Conservation (phyloP, 2,113 vertebrate genomes). For the Eonycteris spelaea region DNA sequence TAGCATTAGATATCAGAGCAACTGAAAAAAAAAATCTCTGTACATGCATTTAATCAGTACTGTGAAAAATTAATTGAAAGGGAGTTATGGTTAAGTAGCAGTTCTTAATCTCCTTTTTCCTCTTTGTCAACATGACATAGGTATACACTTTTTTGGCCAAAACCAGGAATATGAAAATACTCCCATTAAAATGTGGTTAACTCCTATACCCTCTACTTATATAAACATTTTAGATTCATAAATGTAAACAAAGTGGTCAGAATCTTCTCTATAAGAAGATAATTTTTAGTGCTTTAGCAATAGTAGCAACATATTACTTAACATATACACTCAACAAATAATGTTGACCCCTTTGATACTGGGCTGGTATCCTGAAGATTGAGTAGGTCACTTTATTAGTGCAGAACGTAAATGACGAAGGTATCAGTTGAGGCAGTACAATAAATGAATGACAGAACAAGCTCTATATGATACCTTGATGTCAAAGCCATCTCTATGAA, state of each 20-base stretch:
- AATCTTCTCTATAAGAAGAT: background rate
- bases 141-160: background rate
- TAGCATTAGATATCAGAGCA: background rate
- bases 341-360: background rate
- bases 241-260: background rate
- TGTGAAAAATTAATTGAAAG: background rate
- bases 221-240: background rate
- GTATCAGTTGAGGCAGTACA: background rate
- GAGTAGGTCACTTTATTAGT: background rate
- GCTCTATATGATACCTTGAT: background rate
- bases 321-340: background rate
- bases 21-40: background rate
- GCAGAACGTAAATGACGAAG: background rate
- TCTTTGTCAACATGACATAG: background rate
- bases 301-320: background rate
- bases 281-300: background rate
- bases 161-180: background rate
- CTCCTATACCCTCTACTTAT: background rate
- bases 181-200: background rate
- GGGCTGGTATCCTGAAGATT: background rate
- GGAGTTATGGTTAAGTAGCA: background rate
- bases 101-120: background rate
- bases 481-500: background rate
- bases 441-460: background rate
- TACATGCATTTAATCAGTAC: background rate